These are phyloP conservation scores for Ctenomys sociabilis DNA, from an alignment of 2,113 vertebrate genomes.

Conservation along the genomic window DNA sequence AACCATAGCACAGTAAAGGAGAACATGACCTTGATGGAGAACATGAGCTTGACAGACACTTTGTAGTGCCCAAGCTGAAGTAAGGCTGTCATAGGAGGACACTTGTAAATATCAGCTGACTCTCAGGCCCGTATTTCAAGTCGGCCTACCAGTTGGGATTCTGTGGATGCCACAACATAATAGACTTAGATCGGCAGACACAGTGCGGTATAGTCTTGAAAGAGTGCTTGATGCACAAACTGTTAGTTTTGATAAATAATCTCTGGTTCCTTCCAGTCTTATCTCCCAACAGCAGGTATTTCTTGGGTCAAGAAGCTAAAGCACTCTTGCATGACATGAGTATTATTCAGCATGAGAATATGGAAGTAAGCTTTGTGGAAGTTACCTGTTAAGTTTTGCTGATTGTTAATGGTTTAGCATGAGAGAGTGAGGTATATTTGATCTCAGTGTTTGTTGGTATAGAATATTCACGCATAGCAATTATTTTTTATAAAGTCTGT, in stretches of 20 bases:
- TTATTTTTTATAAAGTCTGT: background rate
- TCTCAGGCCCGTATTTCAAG: slow-evolving; percentile 34
- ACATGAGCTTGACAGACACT: background rate
- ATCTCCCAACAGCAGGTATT: slow-evolving; percentile 61
- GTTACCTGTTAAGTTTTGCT: background rate
- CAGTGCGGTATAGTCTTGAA: slow-evolving; percentile 11
- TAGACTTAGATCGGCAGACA: background rate
- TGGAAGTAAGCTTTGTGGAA: slow-evolving; percentile 18
- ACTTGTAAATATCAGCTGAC: background rate
- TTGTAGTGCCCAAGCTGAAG: background rate
- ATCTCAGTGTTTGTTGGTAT: background rate
- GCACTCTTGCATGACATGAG: slow-evolving; percentile 47
- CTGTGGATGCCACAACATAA: slow-evolving; percentile 13
- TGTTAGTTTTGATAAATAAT: slow-evolving; percentile 57
- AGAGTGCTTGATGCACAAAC: background rate
- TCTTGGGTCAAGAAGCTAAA: slow-evolving; percentile 46
- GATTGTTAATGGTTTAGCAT: background rate
- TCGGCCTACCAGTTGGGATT: background rate
- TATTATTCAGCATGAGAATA: slow-evolving; percentile 51
- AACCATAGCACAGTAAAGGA: background rate
- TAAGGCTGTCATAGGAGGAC: background rate
- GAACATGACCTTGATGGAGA: background rate
- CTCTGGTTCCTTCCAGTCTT: slow-evolving; percentile 51
- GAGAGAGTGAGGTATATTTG: background rate
- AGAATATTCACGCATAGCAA: slow-evolving; percentile 13